Conservation (phyloP, 2,113 vertebrate species). For the Mus pahari region DNA sequence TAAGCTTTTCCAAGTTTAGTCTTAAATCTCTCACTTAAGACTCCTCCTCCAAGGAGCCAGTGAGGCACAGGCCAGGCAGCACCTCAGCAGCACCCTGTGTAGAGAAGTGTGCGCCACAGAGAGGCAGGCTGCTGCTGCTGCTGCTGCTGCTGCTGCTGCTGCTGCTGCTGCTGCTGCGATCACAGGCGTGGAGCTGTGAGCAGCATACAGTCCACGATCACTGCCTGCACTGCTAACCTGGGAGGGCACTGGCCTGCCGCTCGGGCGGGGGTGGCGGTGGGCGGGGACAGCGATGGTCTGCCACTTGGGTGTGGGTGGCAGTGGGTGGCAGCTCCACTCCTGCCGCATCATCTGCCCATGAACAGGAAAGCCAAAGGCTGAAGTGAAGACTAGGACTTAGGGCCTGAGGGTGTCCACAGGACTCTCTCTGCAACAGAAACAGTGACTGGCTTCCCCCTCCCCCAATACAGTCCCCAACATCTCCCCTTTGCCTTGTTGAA, state of each 20-base stretch:
- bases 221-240: not conserved
- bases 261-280: not conserved
- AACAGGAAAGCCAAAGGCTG: not conserved
- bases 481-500: not conserved
- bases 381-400: not conserved
- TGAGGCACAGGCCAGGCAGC: not conserved
- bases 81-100: too few relatives aligned
- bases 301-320: too few relatives aligned
- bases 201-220: rapidly evolving
- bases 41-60: not conserved
- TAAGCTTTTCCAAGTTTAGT: constrained; percentile 14
- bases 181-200: not conserved
- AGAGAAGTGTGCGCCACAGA: not conserved
- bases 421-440: not conserved
- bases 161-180: not conserved
- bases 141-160: too few relatives aligned
- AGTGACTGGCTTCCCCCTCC: rapidly evolving
- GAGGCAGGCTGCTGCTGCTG: not conserved
- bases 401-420: rapidly evolving
- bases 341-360: not conserved
- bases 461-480: not conserved
- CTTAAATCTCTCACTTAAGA: not conserved
- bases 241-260: not conserved
- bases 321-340: not conserved
- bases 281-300: too few relatives aligned